A percentile compares a stretch with the other conserved stretches of the same genome.
Evolutionary conservation across 2,797 vertebrate genomes (phyloP).

Genomic region (Gobio occitaniae): DNA sequence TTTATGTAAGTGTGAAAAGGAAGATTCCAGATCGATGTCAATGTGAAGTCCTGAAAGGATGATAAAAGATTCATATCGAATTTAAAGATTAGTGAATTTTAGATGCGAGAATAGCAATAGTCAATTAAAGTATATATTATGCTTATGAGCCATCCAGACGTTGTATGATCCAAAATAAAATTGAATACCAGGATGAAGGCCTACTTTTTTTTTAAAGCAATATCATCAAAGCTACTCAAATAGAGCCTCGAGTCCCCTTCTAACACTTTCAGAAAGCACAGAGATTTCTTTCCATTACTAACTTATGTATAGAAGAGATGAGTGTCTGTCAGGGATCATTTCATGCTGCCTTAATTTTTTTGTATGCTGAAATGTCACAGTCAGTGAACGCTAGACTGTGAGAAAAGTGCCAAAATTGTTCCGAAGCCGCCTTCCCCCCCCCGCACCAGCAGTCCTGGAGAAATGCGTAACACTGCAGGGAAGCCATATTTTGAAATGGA

Average conservation of each 20-base stretch:
- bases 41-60: neutral
- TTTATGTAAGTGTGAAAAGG: neutral
- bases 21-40: neutral
- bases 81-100: neutral
- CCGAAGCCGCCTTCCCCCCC: neutral
- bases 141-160: neutral
- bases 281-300: conserved; percentile 1
- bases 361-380: conserved; percentile 9
- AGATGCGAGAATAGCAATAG: conserved; percentile 10
- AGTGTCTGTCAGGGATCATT: conserved; percentile 21
- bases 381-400: conserved; percentile 5
- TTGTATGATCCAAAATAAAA: neutral
- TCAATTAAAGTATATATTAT: neutral
- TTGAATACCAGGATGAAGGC: neutral
- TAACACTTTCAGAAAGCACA: conserved; percentile 41
- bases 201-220: neutral
- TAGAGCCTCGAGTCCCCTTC: neutral
- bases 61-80: neutral
- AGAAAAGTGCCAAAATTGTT: conserved; percentile 47
- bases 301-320: neutral
- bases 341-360: conserved; percentile 40
- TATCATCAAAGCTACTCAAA: conserved; percentile 23
- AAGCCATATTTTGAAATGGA: conserved; percentile 9
- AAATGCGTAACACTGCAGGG: conserved; percentile 26
- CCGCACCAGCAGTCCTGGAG: conserved; percentile 26